Conservation (phyloP, 2,888 invertebrate genomes). For the Rhagonycha fulva region DNA sequence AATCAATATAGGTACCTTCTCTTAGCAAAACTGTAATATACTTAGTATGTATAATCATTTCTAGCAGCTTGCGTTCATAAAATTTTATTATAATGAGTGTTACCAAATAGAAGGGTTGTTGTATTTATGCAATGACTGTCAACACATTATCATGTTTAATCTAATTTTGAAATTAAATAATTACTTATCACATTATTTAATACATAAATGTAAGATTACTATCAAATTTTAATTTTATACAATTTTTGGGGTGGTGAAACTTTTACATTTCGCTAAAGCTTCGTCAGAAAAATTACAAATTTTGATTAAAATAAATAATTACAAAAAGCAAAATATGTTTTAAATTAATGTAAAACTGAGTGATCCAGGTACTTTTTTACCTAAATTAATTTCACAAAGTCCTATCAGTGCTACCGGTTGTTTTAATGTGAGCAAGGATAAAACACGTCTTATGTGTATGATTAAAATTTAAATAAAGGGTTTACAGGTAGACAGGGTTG, state of each 20-base stretch:
- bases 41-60: constrained; percentile 6
- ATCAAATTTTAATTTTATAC: no score
- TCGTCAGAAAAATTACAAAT: no score
- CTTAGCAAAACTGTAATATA: constrained; percentile 17
- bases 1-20: constrained; percentile 15
- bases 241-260: no score
- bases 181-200: not conserved
- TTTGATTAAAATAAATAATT: no score
- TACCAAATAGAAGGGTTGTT: not conserved
- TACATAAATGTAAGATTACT: no score
- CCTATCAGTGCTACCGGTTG: not conserved
- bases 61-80: constrained; percentile 13
- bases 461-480: not conserved
- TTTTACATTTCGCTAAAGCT: no score
- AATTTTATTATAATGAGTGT: constrained; percentile 10
- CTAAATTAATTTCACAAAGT: not conserved
- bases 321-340: no score
- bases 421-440: not conserved
- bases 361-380: not conserved
- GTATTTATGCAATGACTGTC: not conserved
- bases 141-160: not conserved
- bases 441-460: not conserved
- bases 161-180: constrained; percentile 1
- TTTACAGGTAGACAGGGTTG: not conserved
- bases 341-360: no score